Evolutionary conservation across 2,797 vertebrate genomes (phyloP).

Genomic region (Myotis findleyi): DNA sequence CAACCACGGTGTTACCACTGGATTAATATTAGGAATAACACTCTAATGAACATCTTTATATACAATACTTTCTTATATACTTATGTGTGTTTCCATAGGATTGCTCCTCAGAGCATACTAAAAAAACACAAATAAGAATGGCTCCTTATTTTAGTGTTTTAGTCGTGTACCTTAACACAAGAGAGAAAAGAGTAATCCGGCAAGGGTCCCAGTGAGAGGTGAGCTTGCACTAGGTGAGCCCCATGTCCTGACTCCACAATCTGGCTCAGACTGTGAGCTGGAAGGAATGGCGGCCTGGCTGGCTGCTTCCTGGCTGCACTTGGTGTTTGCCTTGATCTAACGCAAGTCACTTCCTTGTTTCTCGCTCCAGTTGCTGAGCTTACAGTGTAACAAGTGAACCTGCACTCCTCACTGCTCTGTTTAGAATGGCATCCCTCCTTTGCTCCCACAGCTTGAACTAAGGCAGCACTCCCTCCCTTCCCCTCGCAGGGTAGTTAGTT

Average conservation of each 20-base stretch:
- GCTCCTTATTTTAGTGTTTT: not conserved
- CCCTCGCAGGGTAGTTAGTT: accelerated
- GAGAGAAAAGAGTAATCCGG: not conserved
- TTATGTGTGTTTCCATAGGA: not conserved
- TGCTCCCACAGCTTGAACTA: not conserved
- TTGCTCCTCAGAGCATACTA: not conserved
- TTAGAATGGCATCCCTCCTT: not conserved
- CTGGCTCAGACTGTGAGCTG: not conserved
- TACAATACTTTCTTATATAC: not conserved
- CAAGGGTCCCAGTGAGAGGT: not conserved
- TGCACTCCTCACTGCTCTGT: not conserved
- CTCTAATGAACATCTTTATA: not conserved
- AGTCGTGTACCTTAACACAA: constrained; percentile 1
- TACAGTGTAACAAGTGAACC: not conserved
- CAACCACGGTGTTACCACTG: not conserved
- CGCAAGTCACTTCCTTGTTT: not conserved
- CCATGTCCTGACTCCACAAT: not conserved
- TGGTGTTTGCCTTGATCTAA: not conserved
- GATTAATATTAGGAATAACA: not conserved
- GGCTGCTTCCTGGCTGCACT: not conserved
- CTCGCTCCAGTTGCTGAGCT: constrained; percentile 5
- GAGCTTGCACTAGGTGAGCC: not conserved
- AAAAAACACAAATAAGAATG: not conserved
- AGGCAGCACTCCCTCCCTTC: not conserved
- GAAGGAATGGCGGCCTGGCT: not conserved